Base-by-base conservation (phyloP, 2,888 invertebrate genomes). In the Conchocele bisecta region DNA sequence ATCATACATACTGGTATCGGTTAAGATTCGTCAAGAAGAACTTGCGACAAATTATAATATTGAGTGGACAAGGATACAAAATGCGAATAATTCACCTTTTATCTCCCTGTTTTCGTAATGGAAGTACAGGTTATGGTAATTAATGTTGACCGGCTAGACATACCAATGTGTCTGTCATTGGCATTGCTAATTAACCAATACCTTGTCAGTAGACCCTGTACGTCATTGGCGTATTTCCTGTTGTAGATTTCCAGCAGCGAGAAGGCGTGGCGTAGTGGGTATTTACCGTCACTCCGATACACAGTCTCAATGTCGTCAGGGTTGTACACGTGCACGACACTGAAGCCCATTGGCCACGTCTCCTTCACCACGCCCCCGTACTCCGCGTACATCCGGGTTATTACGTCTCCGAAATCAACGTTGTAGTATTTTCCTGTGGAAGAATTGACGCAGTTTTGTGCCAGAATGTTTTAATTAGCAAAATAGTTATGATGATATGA, bases 321-420 rank as follows among this genome's bases (percentile, higher is more conserved):
- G 31, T 78, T 74, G 70, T 75, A 86, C 22, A 92, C 87, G 35
- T 93, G 86, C 1, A 93, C 88, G 33, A 83, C 13, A 3, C 28
- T 44, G 35, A 74, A 53, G 0, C 65, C 76, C 22, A 92, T 86
- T 13, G 90, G 88, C 50, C 93, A 76, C 58, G 84, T 88, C 61
- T 87, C 87, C 33, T 77, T 66, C 50, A 82, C 79, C 13, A 87
- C 76, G 1, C 54, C 29, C 0, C 87, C 87, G 53, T 83, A 86
- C 60, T 60, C 31, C 17, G 64, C 35, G 15, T 61, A 48, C 42
- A 79, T 6, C 33, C 2, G n/a, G 17, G 31, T 51, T 20, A 17
- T 20, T 2, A 13, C 35, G 17, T 5, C 33, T 15, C 17, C n/a
- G 9, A 22, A 13, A 51, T 51, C 51, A 13, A 31, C n/a, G 13